Evolutionary conservation across 2,113 vertebrate genomes (phyloP).

Genomic region (Pomatostomus ruficeps): DNA sequence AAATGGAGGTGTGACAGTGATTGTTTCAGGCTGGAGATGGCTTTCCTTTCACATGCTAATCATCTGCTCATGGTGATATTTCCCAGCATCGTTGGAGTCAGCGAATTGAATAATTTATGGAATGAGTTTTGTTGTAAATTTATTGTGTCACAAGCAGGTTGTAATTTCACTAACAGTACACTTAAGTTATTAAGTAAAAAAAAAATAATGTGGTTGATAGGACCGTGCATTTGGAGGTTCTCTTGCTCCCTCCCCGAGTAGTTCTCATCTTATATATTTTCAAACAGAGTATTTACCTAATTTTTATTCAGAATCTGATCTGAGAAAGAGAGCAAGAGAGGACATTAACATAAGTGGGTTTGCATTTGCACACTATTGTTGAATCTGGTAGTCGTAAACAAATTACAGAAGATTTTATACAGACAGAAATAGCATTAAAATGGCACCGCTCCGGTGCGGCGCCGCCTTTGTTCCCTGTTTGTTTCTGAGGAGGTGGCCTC

Average conservation of each 20-base stretch:
- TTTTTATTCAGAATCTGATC: slow-evolving; percentile 80
- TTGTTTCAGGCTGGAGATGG: slow-evolving; percentile 75
- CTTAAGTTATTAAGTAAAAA: slow-evolving; percentile 85
- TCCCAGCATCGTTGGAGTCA: slow-evolving; percentile 75
- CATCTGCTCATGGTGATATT: slow-evolving; percentile 76
- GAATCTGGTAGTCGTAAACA: slow-evolving; percentile 74
- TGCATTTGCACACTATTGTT: slow-evolving; percentile 76
- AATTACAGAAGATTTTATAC: slow-evolving; percentile 72
- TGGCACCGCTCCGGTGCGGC: neutral
- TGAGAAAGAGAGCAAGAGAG: slow-evolving; percentile 48
- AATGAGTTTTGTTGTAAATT: slow-evolving; percentile 83
- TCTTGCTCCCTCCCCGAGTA: slow-evolving; percentile 46
- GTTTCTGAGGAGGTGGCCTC: slow-evolving; percentile 29
- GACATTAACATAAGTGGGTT: slow-evolving; percentile 76
- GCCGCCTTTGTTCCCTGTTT: slow-evolving; percentile 1
- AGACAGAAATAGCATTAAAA: slow-evolving; percentile 69
- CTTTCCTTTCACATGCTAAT: slow-evolving; percentile 85
- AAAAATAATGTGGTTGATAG: slow-evolving; percentile 71
- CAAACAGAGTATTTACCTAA: slow-evolving; percentile 78
- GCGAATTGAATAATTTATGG: slow-evolving; percentile 85
- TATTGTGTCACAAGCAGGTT: slow-evolving; percentile 86
- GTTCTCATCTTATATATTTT: slow-evolving; percentile 79
- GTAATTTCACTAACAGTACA: slow-evolving; percentile 87
- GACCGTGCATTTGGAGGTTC: slow-evolving; percentile 67
- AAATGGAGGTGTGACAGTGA: slow-evolving; percentile 80